Evolutionary conservation across 35 echinoderm and acorn worm genomes (phyloP), one percentile per base, ranked within the genome.

Genomic region (Amphiura filiformis): DNA sequence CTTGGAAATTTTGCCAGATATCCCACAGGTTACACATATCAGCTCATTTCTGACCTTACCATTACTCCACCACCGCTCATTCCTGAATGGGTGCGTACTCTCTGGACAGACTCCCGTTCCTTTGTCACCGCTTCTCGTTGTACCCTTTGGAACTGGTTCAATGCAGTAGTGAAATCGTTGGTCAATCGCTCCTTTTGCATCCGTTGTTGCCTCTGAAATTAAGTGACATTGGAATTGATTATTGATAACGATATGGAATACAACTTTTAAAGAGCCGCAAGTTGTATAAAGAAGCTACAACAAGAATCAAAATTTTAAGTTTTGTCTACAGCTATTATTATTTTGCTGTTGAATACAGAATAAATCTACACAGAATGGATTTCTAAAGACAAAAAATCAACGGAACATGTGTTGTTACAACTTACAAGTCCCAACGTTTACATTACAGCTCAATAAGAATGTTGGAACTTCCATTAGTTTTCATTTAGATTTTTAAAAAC

Each of bases 131-230:
- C 96, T 38, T 94, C 90, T 77, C 96, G 52, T 79, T 99, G 96
- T 12, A 95, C 89, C 20, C 90, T 89, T 81, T 99, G 96, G 82
- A 99, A 99, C 20, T 94, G 90, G 75, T 99, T 99, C 0, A 99
- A 77, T 23, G 93, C 87, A 20, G 93, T 80, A 4, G 93, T 92
- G 84, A 99, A 99, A 31, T 99, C 96, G 78, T 84, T 94, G 38
- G 96, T 99, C 20, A 99, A 84, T 82, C 96, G 57, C 31, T 99
- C 96, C 82, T 79, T 99, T 84, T 99, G 96, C 93, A 99, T 92
- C 76, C 84, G 89, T 38, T 92, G 90, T 78, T 99, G 96, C 84
- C 93, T 99, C 96, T 99, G 84, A 65, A 26, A 32, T 12, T 34
- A 65, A 75, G 35, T 13, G 38, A 44, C 1, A 36, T 36, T 5